Percentiles rank a stretch among this genome's conserved stretches.
These are phyloP conservation scores for Drosophila neonasuta DNA, from an alignment of 2,888 invertebrate species.

Conservation along the genomic window DNA sequence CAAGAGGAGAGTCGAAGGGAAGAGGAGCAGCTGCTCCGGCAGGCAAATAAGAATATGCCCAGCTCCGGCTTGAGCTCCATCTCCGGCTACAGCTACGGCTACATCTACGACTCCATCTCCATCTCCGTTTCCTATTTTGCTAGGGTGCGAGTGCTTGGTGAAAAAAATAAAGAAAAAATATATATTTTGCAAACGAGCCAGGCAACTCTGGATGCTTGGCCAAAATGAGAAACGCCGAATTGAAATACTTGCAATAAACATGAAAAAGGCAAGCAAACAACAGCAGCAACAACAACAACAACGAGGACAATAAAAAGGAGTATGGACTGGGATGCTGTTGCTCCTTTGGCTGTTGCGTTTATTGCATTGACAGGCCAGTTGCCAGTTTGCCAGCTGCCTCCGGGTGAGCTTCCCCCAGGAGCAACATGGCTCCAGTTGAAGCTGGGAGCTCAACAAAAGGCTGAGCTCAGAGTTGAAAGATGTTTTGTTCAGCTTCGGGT, in stretches of 20 bases:
- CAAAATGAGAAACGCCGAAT: conserved; percentile 63
- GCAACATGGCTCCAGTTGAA: conserved; percentile 5
- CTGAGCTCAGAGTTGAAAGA: conserved; percentile 41
- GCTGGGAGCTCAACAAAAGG: conserved; percentile 41
- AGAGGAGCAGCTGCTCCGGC: conserved; percentile 31
- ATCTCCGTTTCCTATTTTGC: conserved; percentile 31
- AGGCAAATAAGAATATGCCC: conserved; percentile 53
- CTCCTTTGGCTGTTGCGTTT: conserved; percentile 67
- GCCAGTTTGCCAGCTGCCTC: conserved; percentile 39
- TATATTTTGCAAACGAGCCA: conserved; percentile 50
- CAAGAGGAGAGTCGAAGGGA: not conserved
- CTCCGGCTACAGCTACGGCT: conserved; percentile 1
- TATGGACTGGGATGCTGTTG: conserved; percentile 45
- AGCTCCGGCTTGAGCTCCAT: not conserved
- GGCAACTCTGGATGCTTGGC: conserved; percentile 35
- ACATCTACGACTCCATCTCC: conserved; percentile 15
- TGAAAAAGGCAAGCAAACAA: conserved; percentile 61
- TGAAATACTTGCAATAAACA: conserved; percentile 76
- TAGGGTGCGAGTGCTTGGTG: conserved; percentile 24
- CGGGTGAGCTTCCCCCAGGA: conserved; percentile 30
- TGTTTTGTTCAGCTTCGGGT: conserved; percentile 44
- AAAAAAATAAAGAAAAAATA: conserved; percentile 35
- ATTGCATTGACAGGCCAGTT: conserved; percentile 71
- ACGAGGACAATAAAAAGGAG: not conserved
- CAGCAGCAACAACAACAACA: conserved; percentile 22